Base-by-base conservation (phyloP, 2,888 invertebrate genomes). In the Hermodice carunculata region DNA sequence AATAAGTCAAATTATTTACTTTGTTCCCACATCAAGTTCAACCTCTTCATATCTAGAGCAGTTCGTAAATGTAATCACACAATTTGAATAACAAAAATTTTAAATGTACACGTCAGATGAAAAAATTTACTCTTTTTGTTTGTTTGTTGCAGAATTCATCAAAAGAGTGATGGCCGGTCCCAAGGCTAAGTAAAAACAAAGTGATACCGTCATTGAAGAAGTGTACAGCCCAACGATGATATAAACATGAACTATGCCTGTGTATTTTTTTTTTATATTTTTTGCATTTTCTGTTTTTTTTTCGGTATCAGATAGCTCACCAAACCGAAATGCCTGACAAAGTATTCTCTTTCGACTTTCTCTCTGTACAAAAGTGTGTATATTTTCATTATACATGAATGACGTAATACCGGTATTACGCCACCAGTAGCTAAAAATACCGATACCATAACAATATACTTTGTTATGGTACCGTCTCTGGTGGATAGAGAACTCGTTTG, bases 131-230 rank as follows among this genome's bases (percentile, higher is more conserved):
- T 32, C 24, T 26, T 59, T 32, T n/a, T 34, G 34, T 95, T 69
- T 94, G 95, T 89, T 95, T 95, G 52, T 96, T 96, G 58, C 91
- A 93, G 77, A 94, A 94, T 61, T 95, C 95, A 64, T 95, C 95
- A 61, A 96, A 95, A 29, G 96, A 96, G 86, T 89, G 95, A 78
- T 96, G 95, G 88, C 91, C 92, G 70, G 93, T 94, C n/a, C 92
- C 91, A n/a, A 37, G 43, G 48, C 46, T 22, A 51, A 58, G 42
- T 61, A 53, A 61, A 61, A 56, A 22, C 11, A 32, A 26, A 14
- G 26, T 26, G 37, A 37, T 17, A 40, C 37, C 32, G 42, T 60
- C 31, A n/a, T 28, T 34, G 34, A 52, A 51, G 52, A 51, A 51
- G 43, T 61, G 61, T 61, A 52, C 51, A 61, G 61, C 61, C 61